Conservation (phyloP, 2,888 invertebrate genomes). For the Amiota communis region DNA sequence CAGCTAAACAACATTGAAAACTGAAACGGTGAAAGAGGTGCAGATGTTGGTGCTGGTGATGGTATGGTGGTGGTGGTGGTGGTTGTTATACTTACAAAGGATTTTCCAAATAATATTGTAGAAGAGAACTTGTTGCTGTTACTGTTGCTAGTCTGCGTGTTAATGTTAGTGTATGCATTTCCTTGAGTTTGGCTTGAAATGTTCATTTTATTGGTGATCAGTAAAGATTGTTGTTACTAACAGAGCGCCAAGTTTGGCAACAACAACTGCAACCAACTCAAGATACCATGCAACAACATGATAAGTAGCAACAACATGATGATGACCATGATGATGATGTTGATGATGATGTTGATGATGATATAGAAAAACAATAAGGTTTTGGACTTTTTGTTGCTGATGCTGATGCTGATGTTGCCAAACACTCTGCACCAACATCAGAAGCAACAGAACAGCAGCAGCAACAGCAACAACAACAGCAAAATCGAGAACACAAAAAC, state of each 20-base stretch:
- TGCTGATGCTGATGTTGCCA: background rate
- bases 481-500: conserved; percentile 12
- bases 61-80: no score
- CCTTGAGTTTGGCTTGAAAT: background rate
- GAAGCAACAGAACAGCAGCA: conserved; percentile 12
- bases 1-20: no score
- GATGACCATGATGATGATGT: background rate
- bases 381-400: background rate
- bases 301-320: background rate
- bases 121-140: no score
- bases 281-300: background rate
- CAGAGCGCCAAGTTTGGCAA: no score
- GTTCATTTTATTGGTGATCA: background rate
- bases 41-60: no score
- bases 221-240: no score
- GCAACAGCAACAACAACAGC: conserved; percentile 6
- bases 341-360: background rate
- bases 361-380: background rate
- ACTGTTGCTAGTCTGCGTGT: no score
- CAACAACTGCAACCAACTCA: background rate
- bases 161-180: background rate
- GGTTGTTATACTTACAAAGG: no score
- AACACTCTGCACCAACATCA: conserved; percentile 4
- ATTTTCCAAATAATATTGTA: no score
- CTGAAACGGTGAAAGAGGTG: no score